A percentile compares a stretch with the other conserved stretches of the same genome.
phyloP scores from a whole-genome alignment of 1,140 invertebrate species.

The Bombus consobrinus region DNA sequence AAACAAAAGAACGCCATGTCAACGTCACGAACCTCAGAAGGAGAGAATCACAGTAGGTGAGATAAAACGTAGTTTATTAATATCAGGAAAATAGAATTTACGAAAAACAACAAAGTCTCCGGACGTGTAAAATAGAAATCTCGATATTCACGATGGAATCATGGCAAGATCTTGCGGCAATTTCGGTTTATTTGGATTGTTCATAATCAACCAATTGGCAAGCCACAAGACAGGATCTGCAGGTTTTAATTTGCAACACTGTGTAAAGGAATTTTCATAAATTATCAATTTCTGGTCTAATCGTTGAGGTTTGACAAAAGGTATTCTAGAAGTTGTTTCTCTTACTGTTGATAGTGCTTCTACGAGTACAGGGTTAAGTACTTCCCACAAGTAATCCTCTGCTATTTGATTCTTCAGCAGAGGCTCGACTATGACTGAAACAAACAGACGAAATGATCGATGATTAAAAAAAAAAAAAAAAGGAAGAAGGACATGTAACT shows the following conservation, averaged over 20 bases:
- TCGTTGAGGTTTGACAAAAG: background rate
- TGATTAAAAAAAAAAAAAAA: background rate
- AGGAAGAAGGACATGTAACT: rapidly evolving
- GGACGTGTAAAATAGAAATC: background rate
- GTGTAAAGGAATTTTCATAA: background rate
- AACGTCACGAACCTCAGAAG: constrained; percentile 21
- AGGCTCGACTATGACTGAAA: constrained; percentile 86
- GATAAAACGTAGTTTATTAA: background rate
- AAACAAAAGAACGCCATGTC: constrained; percentile 49
- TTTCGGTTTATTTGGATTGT: constrained; percentile 90
- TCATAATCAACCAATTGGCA: constrained; percentile 89
- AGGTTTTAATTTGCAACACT: constrained; percentile 87
- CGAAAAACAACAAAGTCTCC: background rate
- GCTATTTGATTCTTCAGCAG: constrained; percentile 82
- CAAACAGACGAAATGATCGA: background rate
- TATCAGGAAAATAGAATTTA: background rate
- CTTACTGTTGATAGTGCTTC: constrained; percentile 87
- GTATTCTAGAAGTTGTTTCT: background rate
- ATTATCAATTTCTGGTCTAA: background rate
- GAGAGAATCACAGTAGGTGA: constrained; percentile 59
- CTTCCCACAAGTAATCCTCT: constrained; percentile 87
- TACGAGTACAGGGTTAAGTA: constrained; percentile 86
- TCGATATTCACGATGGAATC: constrained; percentile 42
- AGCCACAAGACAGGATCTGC: constrained; percentile 90
- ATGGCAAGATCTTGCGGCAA: constrained; percentile 75